Evolutionary conservation across 2,888 invertebrate genomes (phyloP).

Genomic region (Drosophila anceps): DNA sequence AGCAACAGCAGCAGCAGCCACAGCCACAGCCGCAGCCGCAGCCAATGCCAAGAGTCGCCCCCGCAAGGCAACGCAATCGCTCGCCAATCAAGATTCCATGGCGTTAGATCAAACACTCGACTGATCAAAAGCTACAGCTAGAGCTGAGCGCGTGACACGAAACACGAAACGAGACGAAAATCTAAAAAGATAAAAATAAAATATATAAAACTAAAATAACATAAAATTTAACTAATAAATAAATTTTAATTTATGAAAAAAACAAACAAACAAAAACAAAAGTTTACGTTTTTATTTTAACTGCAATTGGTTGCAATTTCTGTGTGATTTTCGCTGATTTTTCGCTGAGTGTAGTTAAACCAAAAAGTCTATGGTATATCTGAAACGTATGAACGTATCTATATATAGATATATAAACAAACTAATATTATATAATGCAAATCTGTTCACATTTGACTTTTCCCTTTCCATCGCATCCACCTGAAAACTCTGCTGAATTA

Average conservation of each 20-base stretch:
- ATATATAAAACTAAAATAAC: background rate
- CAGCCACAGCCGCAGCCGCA: constrained; percentile 24
- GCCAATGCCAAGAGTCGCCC: constrained; percentile 55
- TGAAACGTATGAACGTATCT: too few species aligned
- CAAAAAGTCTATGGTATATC: too few species aligned
- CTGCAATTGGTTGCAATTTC: background rate
- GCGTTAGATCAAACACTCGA: constrained; percentile 72
- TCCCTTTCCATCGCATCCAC: too few species aligned
- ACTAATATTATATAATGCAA: background rate
- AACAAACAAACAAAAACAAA: background rate
- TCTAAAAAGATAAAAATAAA: background rate
- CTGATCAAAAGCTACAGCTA: constrained; percentile 14
- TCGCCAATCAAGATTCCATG: constrained; percentile 84
- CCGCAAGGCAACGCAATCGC: constrained; percentile 81
- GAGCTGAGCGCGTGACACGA: constrained; percentile 46
- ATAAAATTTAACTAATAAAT: constrained; percentile 11
- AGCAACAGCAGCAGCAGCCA: background rate
- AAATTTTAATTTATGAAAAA: constrained; percentile 29
- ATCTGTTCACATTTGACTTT: background rate
- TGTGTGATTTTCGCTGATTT: background rate
- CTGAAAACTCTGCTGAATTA: background rate
- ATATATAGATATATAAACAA: background rate
- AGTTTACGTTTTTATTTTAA: background rate
- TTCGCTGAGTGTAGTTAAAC: background rate
- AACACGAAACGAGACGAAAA: constrained; percentile 2